phyloP scores from a whole-genome alignment of 92 coral and sea anemone genomes.

The Parazoanthus atlanticus region DNA sequence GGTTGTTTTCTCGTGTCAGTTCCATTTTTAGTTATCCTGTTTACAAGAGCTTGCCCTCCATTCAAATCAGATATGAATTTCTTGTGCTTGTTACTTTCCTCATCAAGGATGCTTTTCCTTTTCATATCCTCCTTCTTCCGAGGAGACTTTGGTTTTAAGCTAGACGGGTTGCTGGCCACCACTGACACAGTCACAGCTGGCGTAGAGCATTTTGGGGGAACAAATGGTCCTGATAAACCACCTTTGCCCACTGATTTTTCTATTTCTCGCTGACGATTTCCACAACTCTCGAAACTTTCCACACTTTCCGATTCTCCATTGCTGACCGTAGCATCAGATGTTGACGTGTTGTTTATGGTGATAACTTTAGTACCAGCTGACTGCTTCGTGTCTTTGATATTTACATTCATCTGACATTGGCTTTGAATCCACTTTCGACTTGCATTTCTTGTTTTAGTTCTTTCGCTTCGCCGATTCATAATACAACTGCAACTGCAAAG shows the following conservation, averaged over 20 bases:
- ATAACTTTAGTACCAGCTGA: conserved; percentile 24
- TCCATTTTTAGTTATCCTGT: conserved; percentile 3
- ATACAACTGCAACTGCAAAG: conserved; percentile 25
- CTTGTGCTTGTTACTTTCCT: conserved; percentile 25
- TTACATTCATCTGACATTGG: conserved; percentile 3
- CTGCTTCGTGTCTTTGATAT: conserved; percentile 14
- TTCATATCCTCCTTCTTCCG: conserved; percentile 46
- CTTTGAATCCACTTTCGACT: conserved; percentile 31
- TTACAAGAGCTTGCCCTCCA: conserved; percentile 9
- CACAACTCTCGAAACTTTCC: conserved; percentile 18
- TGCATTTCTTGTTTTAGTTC: conserved; percentile 13
- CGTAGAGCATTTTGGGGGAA: conserved; percentile 65
- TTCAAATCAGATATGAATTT: conserved; percentile 30
- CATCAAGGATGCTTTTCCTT: conserved; percentile 44
- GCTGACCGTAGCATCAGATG: not conserved
- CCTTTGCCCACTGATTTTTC: conserved; percentile 13
- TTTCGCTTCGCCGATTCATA: conserved; percentile 47
- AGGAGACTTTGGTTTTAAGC: conserved; percentile 53
- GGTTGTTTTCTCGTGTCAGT: conserved; percentile 40
- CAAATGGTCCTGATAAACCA: conserved; percentile 51
- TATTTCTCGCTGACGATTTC: conserved; percentile 15
- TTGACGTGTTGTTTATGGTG: conserved; percentile 1
- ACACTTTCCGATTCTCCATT: conserved; percentile 34
- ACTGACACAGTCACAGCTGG: conserved; percentile 53
- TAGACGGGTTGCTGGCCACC: conserved; percentile 24